A percentile compares a stretch with the other conserved stretches of the same genome.
phyloP scores from a whole-genome alignment of 2,113 vertebrate genomes.

The Aspidoscelis tigris region DNA sequence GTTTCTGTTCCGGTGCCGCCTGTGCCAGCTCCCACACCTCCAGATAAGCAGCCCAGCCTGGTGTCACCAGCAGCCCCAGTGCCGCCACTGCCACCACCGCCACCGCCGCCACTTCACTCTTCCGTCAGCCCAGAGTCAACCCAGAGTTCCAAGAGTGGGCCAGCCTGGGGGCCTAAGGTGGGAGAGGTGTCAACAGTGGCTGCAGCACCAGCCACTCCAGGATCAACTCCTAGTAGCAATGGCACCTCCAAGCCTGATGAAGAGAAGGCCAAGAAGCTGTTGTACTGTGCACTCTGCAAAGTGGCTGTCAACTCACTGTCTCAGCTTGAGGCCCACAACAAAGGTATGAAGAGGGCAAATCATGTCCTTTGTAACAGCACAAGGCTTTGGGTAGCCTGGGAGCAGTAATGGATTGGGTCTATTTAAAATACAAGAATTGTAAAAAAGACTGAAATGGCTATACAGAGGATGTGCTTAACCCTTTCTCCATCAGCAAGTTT shows the following conservation, averaged over 20 bases:
- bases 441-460: not conserved
- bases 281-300: conserved; percentile 93
- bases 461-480: too few species aligned
- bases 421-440: not conserved
- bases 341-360: conserved; percentile 74
- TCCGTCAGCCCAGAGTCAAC: not conserved
- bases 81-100: not conserved
- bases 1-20: not conserved
- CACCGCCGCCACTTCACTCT: not conserved
- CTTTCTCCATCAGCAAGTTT: too few species aligned
- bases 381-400: not conserved
- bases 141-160: conserved; percentile 25
- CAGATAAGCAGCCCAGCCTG: conserved; percentile 15
- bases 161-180: conserved; percentile 3
- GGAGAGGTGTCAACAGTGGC: not conserved
- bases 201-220: conserved; percentile 45
- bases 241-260: conserved; percentile 83
- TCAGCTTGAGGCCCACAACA: conserved; percentile 95
- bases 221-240: conserved; percentile 36
- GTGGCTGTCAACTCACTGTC: conserved; percentile 93
- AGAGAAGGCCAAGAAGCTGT: conserved; percentile 89
- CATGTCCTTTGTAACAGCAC: not conserved
- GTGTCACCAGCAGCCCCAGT: not conserved
- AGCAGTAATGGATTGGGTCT: not conserved
- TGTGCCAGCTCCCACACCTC: not conserved